Evolutionary conservation across 2,797 vertebrate species (phyloP), one percentile per base, ranked within the genome.

Genomic region (Melanotaenia parkinsoni): DNA sequence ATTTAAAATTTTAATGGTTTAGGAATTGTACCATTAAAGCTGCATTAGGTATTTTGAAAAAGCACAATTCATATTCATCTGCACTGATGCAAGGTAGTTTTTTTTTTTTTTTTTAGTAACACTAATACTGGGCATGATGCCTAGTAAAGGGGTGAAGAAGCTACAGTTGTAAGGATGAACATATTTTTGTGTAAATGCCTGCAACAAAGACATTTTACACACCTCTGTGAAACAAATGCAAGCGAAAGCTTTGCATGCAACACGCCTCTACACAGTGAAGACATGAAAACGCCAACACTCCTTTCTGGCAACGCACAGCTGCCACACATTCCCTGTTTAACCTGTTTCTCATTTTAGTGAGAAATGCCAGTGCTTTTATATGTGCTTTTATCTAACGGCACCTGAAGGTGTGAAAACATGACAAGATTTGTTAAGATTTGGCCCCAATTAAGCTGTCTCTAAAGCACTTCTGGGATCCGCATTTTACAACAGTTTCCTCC

Each of bases 301-400:
- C 58, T 77, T 40, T 77, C 69, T 12, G 18, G 70, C 63, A 58
- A 38, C 3, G 26, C 40, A 40, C 50, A 62, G 70, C 81, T 87
- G 82, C 82, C 84, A 83, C 78, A 62, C 82, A 73, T 63, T 74
- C 72, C 62, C 54, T n/a, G 2, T 67, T 78, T 57, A 56, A 20
- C 20, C 35, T 56, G 28, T 67, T 56, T 50, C 63, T 61, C 77
- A 71, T 63, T 79, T 47, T 76, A 68, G 63, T 80, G 76, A 73
- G 79, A 81, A 67, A 54, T 80, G 77, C 84, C 72, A 72, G 79
- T 84, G 56, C 78, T 82, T 85, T 30, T 30, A 30, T 30, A 83
- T 74, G 68, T 79, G 70, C 83, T 90, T 91, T 90, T 85, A 90
- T 91, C 81, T 88, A 78, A 87, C 82, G 71, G 73, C 74, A 92